Conservation (phyloP, 2,888 invertebrate species). For the Selenia dentaria region DNA sequence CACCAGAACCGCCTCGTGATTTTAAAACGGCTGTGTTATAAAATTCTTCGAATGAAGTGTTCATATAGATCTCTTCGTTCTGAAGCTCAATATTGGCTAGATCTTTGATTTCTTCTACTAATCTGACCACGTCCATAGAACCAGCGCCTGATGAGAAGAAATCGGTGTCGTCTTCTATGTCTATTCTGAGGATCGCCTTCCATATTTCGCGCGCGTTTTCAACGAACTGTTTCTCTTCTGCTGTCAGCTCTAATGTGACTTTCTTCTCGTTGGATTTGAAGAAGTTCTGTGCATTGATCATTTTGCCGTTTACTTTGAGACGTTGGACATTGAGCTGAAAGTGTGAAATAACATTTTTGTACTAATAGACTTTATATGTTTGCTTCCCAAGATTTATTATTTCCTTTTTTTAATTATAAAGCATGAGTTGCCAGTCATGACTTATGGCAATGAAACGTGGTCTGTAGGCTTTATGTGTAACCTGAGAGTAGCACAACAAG, state of each 20-base stretch:
- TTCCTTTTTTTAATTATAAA: too few species aligned
- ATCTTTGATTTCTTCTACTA: conserved; percentile 97
- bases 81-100: conserved; percentile 90
- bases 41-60: conserved; percentile 94
- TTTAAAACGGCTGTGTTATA: conserved; percentile 87
- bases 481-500: too few species aligned
- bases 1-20: conserved; percentile 85
- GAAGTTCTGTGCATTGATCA: conserved; percentile 92
- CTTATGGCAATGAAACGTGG: too few species aligned
- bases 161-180: conserved; percentile 91
- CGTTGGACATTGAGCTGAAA: conserved; percentile 90
- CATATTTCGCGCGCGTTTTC: conserved; percentile 89
- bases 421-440: too few species aligned
- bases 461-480: too few species aligned
- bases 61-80: conserved; percentile 97
- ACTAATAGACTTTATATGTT: too few species aligned
- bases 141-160: conserved; percentile 98
- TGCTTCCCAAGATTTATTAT: too few species aligned
- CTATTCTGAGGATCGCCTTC: conserved; percentile 92
- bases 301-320: conserved; percentile 90
- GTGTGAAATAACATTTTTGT: too few species aligned
- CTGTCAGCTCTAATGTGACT: conserved; percentile 86
- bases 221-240: conserved; percentile 89
- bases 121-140: conserved; percentile 97
- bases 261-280: conserved; percentile 87